Evolutionary conservation across 2,888 invertebrate genomes (phyloP), one percentile per base, ranked within the genome.

Genomic region (Aspidapion aeneum): DNA sequence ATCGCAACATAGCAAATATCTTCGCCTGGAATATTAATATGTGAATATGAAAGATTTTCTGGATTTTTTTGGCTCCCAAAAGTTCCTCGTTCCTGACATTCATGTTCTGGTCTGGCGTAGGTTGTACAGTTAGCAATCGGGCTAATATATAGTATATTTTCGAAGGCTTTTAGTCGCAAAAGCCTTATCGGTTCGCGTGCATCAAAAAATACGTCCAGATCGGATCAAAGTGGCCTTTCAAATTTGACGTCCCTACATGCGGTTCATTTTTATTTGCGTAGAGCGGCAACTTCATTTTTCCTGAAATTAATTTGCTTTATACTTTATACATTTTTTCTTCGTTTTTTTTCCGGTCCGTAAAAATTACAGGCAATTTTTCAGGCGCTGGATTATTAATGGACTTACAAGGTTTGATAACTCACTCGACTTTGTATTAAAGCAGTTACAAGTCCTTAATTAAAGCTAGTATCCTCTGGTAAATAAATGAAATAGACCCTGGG

Each of bases 211-310:
- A 63, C 70, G 72, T 73, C 74, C 73, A 77, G 79, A 79, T 78
- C 77, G 73, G 77, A 79, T 79, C 78, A 76, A 75, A 77, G 75
- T 77, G 77, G 78, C 77, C 78, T 79, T 79, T 79, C 77, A 78
- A 79, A 78, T 79, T 79, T 79, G 79, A 79, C 79, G 78, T 78
- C 76, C 72, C 74, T 76, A 75, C 77, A 76, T 77, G 75, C 75
- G 19, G 59, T 49, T 60, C 22, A 60, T 55, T 56, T 62, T 63
- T 63, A 59, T 55, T 58, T 63, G 49, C 60, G 52, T 52, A 52
- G 35, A 35, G 35, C n/a, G 12, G 35, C 35, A 35, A 35, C 5
- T 35, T 35, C 35, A 35, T 35, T 35, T 35, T 35, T 35, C 35
- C 35, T 35, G 35, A 35, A 35, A 35, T 35, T 35, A 35, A 35